Evolutionary conservation across 1,140 invertebrate species (phyloP).

Genomic region (Scaptomyza graminum): DNA sequence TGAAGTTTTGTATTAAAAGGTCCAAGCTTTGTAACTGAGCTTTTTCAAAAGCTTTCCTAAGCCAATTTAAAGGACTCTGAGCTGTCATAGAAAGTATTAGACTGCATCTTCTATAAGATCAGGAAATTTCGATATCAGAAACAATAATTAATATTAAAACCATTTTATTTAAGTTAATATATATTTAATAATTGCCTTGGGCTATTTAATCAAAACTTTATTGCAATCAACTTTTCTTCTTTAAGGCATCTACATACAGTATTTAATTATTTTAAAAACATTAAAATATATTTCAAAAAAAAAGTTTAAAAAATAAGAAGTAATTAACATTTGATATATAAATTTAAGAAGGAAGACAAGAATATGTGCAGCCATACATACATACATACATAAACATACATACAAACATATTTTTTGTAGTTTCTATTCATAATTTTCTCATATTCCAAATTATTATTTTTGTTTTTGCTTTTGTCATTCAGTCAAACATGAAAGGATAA

Average conservation of each 20-base stretch:
- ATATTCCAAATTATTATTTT: background rate
- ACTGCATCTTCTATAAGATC: too few species aligned
- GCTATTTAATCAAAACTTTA: conserved; percentile 51
- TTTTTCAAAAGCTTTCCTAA: too few species aligned
- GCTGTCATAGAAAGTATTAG: too few species aligned
- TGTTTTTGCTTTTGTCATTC: background rate
- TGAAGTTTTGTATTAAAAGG: too few species aligned
- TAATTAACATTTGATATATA: conserved; percentile 4
- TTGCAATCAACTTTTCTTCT: conserved; percentile 26
- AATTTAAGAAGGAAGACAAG: conserved; percentile 22
- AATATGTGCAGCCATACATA: background rate
- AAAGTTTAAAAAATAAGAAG: too few species aligned
- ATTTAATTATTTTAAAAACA: conserved; percentile 24
- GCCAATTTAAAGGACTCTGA: too few species aligned
- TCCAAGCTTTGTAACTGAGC: too few species aligned
- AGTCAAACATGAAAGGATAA: conserved; percentile 13
- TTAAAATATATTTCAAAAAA: too few species aligned
- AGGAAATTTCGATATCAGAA: too few species aligned
- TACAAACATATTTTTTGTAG: background rate
- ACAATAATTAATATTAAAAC: too few species aligned
- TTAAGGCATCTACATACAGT: conserved; percentile 39
- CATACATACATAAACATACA: too few species aligned
- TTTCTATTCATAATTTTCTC: background rate
- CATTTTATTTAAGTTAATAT: background rate
- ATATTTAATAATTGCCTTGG: conserved; percentile 36